Percentiles rank a stretch among this genome's conserved stretches.
These are phyloP conservation scores for Chaenogobius annularis DNA, from an alignment of 2,113 vertebrate species.

Conservation along the genomic window DNA sequence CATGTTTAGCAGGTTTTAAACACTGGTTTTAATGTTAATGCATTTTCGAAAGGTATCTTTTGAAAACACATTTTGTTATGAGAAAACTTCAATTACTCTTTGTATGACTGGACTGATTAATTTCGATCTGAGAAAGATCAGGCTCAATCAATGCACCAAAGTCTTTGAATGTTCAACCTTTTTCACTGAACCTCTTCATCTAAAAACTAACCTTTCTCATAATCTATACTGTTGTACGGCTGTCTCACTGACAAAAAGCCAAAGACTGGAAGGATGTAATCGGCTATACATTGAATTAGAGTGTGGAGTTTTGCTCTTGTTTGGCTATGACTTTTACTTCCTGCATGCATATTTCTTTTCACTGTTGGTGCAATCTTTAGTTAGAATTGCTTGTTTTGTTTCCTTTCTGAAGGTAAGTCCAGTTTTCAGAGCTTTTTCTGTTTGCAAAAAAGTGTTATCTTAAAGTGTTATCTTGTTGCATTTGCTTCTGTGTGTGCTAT, in stretches of 20 bases:
- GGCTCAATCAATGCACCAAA: conserved; percentile 27
- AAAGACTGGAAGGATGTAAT: conserved; percentile 99
- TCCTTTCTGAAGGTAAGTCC: conserved; percentile 26
- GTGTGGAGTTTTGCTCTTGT: conserved; percentile 45
- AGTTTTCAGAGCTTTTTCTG: conserved; percentile 15
- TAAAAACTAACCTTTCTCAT: conserved; percentile 81
- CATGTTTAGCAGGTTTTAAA: conserved; percentile 1
- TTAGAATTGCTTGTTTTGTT: conserved; percentile 29
- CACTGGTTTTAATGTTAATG: neutral
- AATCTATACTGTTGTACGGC: conserved; percentile 82
- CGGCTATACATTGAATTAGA: conserved; percentile 42
- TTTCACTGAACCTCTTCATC: conserved; percentile 45
- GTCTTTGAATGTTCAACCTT: conserved; percentile 27
- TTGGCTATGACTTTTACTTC: conserved; percentile 35
- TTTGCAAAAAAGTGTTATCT: conserved; percentile 1
- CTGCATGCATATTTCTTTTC: conserved; percentile 50
- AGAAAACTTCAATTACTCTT: conserved; percentile 34
- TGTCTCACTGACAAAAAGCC: conserved; percentile 87
- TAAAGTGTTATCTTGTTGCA: conserved; percentile 35
- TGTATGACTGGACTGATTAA: conserved; percentile 34
- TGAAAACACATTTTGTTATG: neutral
- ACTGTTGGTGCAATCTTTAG: conserved; percentile 25
- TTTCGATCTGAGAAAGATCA: neutral
- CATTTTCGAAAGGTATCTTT: neutral
- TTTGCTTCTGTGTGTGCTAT: conserved; percentile 1